Evolutionary conservation across 2,797 vertebrate species (phyloP), one percentile per base, ranked within the genome.

Genomic region (Coendou prehensilis): DNA sequence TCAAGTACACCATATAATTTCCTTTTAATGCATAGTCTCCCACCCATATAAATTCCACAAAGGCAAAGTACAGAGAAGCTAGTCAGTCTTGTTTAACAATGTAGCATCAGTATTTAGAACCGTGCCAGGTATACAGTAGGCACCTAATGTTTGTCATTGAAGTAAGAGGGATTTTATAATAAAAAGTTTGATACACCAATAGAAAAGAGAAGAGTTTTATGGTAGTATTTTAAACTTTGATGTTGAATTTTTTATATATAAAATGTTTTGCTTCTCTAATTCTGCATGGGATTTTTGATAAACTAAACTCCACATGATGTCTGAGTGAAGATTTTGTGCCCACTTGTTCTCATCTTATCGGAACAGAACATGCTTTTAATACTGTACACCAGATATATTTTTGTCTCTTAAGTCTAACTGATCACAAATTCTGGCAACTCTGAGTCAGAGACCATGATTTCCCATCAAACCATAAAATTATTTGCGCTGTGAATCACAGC

Each of bases 391-490:
- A 37, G 69, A 87, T 26, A 47, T 37, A 45, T 45, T 71, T 90
- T 86, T 2, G 7, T 87, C 30, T 94, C 52, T 76, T 1, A 41
- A 73, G 45, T 80, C 59, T 88, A 82, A 86, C 61, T 94, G 54
- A 95, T 84, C 89, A 52, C 30, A 95, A 73, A 87, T 92, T 94
- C 81, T 95, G 56, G 37, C 80, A 92, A 79, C n/a, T 78, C 54
- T 91, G 81, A 97, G 82, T 89, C 64, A 97, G 91, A 82, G 50
- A 56, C 54, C 33, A 1, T 76, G 80, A 96, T 59, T 98, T 96
- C 84, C 50, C 64, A 1, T 93, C 47, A 96, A 93, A 85, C 28
- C 30, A 81, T 23, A 82, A 81, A 89, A 81, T 84, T 87, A 95
- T 87, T 94, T 88, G 61, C 67, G 89, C 30, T 76, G 47, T 91